phyloP scores from a whole-genome alignment of 2,113 vertebrate genomes.

The Spizaetus ornatus region DNA sequence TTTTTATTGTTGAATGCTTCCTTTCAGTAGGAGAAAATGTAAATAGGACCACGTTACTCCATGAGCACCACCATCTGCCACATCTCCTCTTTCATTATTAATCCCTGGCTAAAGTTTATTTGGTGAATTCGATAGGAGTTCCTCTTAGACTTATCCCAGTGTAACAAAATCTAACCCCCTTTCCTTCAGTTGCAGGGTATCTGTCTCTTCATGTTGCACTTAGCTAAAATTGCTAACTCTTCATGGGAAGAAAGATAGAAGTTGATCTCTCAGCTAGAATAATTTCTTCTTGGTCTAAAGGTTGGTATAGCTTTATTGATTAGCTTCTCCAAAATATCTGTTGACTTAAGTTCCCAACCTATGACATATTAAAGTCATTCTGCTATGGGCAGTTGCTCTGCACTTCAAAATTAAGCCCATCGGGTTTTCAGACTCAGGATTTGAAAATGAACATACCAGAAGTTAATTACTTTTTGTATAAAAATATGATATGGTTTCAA shows the following conservation, averaged over 20 bases:
- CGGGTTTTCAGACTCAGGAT: not conserved
- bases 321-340: not conserved
- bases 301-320: not conserved
- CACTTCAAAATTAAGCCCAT: not conserved
- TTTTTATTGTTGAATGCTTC: not conserved
- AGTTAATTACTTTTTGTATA: not conserved
- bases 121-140: not conserved
- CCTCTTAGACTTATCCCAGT: not conserved
- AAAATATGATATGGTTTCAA: not conserved
- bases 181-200: not conserved
- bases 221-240: not conserved
- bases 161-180: not conserved
- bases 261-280: not conserved
- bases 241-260: not conserved
- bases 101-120: not conserved
- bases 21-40: conserved; percentile 3
- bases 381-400: not conserved
- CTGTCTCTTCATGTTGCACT: not conserved
- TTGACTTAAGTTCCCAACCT: not conserved
- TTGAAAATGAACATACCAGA: not conserved
- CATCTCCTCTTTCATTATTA: not conserved
- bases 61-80: not conserved
- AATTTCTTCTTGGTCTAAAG: not conserved
- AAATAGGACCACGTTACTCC: not conserved
- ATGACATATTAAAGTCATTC: not conserved